phyloP scores from a whole-genome alignment of 2,797 vertebrate species.

The Potorous gilbertii region DNA sequence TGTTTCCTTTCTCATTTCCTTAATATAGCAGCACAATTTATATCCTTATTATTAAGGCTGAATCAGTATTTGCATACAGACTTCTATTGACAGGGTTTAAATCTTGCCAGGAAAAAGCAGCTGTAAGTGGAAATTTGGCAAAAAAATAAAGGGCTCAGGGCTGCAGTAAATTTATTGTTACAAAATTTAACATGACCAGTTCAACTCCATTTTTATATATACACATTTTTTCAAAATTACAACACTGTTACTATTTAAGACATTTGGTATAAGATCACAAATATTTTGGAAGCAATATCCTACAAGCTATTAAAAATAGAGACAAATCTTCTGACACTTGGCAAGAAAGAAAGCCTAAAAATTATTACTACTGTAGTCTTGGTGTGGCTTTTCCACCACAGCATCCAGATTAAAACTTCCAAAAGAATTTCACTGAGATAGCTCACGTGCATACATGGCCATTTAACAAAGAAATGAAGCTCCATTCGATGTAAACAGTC shows the following conservation, averaged over 20 bases:
- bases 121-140: slow-evolving; percentile 68
- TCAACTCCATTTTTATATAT: slow-evolving; percentile 58
- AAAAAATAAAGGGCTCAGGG: slow-evolving; percentile 62
- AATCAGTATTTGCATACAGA: slow-evolving; percentile 56
- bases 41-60: slow-evolving; percentile 51
- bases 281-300: slow-evolving; percentile 76
- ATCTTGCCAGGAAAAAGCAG: slow-evolving; percentile 63
- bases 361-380: slow-evolving; percentile 57
- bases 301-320: slow-evolving; percentile 68
- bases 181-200: slow-evolving; percentile 46
- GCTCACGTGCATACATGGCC: background rate
- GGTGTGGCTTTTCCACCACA: slow-evolving; percentile 44
- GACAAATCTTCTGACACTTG: slow-evolving; percentile 72
- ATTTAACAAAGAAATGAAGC: background rate
- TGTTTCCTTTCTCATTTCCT: slow-evolving; percentile 63
- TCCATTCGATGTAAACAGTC: background rate
- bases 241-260: slow-evolving; percentile 71
- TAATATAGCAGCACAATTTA: slow-evolving; percentile 62
- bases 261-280: slow-evolving; percentile 72
- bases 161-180: slow-evolving; percentile 60
- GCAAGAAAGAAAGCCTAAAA: slow-evolving; percentile 68
- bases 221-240: slow-evolving; percentile 67
- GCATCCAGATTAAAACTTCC: slow-evolving; percentile 41
- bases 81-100: slow-evolving; percentile 45
- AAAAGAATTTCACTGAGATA: background rate